phyloP scores from a whole-genome alignment of 2,888 invertebrate species.

The Petrophora chlorosata region DNA sequence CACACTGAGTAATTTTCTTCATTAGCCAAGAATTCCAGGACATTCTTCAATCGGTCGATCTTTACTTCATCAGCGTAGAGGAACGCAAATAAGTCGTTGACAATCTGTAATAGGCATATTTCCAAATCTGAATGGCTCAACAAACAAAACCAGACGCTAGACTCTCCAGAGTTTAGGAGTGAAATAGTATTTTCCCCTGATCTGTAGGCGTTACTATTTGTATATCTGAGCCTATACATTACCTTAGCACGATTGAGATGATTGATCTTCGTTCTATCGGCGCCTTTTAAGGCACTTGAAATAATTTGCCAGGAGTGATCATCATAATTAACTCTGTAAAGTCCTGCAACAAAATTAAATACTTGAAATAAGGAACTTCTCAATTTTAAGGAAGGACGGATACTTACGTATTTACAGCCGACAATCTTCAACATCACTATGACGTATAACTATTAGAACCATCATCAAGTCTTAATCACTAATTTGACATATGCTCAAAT shows the following conservation, averaged over 20 bases:
- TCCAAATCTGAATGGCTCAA: too few relatives aligned
- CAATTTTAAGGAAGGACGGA: too few relatives aligned
- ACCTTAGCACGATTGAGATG: constrained; percentile 90
- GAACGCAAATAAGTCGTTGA: constrained; percentile 90
- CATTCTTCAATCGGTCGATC: constrained; percentile 83
- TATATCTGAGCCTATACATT: background rate
- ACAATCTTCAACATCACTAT: too few relatives aligned
- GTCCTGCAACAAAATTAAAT: constrained; percentile 63
- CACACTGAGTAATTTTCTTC: constrained; percentile 90
- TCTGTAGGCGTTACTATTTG: background rate
- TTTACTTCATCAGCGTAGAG: constrained; percentile 84
- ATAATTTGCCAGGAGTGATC: constrained; percentile 78
- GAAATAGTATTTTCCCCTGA: too few relatives aligned
- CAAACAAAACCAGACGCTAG: too few relatives aligned
- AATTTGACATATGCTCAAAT: too few relatives aligned
- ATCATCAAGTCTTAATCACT: too few relatives aligned
- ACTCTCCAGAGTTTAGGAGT: too few relatives aligned
- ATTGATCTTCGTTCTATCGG: constrained; percentile 79
- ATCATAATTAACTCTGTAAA: constrained; percentile 87
- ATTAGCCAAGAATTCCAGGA: constrained; percentile 85
- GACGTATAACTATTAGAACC: too few relatives aligned
- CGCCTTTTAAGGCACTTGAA: constrained; percentile 64
- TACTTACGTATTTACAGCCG: too few relatives aligned
- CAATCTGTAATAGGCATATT: constrained; percentile 71
- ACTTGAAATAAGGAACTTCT: too few relatives aligned